Evolutionary conservation across 92 coral and sea anemone genomes (phyloP), one percentile per base, ranked within the genome.

Genomic region (Epizoanthus ramosus): DNA sequence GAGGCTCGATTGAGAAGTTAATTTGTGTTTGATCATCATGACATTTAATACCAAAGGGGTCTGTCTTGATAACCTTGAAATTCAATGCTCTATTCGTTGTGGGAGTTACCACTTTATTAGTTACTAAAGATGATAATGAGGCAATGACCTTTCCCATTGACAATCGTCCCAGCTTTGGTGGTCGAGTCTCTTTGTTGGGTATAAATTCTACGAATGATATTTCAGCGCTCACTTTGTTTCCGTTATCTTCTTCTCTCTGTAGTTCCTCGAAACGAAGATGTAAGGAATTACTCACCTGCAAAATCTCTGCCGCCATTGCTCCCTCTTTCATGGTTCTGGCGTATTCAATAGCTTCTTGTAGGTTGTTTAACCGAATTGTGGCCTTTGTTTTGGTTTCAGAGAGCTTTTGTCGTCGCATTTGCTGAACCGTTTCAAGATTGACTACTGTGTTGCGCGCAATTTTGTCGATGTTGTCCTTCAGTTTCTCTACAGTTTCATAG

Each of bases 201-300:
- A 25, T 10, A 66, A 66, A 66, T 1, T 66, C 39, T 5, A 66
- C 39, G 17, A 25, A 66, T 23, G 45, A 66, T 66, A 25, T 41
- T 5, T 12, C 43, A 66, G 33, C 71, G 25, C 14, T 66, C 21
- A 25, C 21, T 1, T 16, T 66, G 28, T 18, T n/a, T 14, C 17
- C 71, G 8, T 33, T 50, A 31, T 41, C 8, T 0, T 66, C 71
- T 37, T 68, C 52, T 68, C 18, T 37, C 12, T 4, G 73, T 18
- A 68, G 39, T 68, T 68, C 52, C 73, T 33, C 47, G 73, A 68
- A 35, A 41, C 73, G 73, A 6, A 13, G 43, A 23, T 68, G 73
- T 19, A 68, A 15, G 4, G 52, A 37, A 3, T 68, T 41, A 6
- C 39, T 68, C 19, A 68, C 28, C 35, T 68, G 73, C 16, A 33